Conservation (phyloP, 2,888 invertebrate genomes). For the Orchesellides sinensis region DNA sequence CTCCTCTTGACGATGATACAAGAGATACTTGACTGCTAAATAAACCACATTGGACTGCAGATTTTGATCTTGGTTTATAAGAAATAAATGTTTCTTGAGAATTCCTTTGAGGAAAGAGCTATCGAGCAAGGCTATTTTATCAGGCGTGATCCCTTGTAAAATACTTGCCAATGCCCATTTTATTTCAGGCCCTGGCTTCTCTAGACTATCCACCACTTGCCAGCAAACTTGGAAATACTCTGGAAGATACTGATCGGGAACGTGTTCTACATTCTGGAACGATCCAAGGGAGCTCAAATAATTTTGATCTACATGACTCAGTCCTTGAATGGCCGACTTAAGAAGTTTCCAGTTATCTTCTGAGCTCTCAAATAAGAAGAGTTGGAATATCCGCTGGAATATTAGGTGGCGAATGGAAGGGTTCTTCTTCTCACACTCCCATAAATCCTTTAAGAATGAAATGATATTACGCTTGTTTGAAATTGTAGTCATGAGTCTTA, state of each 20-base stretch:
- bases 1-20: constrained; percentile 57
- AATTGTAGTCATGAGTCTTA: constrained; percentile 64
- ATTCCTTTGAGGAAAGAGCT: constrained; percentile 52
- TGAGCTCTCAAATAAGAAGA: constrained; percentile 60
- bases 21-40: constrained; percentile 63
- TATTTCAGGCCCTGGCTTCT: constrained; percentile 45
- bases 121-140: constrained; percentile 51
- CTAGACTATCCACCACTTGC: constrained; percentile 55
- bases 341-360: constrained; percentile 64
- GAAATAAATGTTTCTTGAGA: constrained; percentile 59
- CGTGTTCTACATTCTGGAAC: constrained; percentile 49
- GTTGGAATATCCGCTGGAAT: constrained; percentile 59
- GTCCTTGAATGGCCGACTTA: constrained; percentile 35
- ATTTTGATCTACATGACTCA: constrained; percentile 46
- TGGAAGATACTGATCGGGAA: constrained; percentile 58
- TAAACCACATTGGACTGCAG: constrained; percentile 61
- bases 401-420: constrained; percentile 66
- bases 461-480: constrained; percentile 58
- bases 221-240: constrained; percentile 62
- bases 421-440: constrained; percentile 58
- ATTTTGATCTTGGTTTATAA: constrained; percentile 59
- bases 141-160: constrained; percentile 59
- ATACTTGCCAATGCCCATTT: constrained; percentile 62
- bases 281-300: constrained; percentile 54
- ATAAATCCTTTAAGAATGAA: constrained; percentile 51